Evolutionary conservation across 2,797 vertebrate genomes (phyloP).

Genomic region (Enteromius trimaculatus): DNA sequence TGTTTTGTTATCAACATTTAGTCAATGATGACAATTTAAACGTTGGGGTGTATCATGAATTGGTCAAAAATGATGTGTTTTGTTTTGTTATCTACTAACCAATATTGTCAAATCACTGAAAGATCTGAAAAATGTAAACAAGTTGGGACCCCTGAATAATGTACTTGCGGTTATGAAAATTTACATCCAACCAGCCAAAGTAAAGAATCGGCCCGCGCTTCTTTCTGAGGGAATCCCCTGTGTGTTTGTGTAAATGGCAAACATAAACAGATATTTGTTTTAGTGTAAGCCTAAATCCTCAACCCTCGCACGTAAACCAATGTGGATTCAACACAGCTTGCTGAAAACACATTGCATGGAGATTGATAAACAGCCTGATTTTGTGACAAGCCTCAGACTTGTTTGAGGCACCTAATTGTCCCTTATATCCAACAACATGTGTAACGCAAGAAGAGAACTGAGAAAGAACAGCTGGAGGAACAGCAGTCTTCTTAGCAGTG

Average conservation of each 20-base stretch:
- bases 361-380: constrained; percentile 51
- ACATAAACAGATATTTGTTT: constrained; percentile 55
- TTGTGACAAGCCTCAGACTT: constrained; percentile 47
- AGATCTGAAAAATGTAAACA: neutral
- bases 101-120: neutral
- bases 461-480: constrained; percentile 46
- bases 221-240: constrained; percentile 15
- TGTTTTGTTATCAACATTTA: neutral
- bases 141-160: neutral
- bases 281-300: constrained; percentile 29
- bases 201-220: constrained; percentile 28
- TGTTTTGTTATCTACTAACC: neutral
- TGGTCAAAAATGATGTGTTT: neutral
- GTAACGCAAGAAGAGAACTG: constrained; percentile 29
- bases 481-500: constrained; percentile 52
- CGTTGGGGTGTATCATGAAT: neutral
- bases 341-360: constrained; percentile 22
- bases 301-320: constrained; percentile 12
- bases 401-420: constrained; percentile 59
- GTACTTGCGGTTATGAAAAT: neutral
- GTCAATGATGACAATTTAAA: neutral
- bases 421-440: constrained; percentile 45
- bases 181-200: constrained; percentile 21
- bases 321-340: constrained; percentile 19
- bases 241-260: constrained; percentile 51